Evolutionary conservation across 2,113 vertebrate species (phyloP), one percentile per base, ranked within the genome.

Genomic region (Oriolus oriolus): DNA sequence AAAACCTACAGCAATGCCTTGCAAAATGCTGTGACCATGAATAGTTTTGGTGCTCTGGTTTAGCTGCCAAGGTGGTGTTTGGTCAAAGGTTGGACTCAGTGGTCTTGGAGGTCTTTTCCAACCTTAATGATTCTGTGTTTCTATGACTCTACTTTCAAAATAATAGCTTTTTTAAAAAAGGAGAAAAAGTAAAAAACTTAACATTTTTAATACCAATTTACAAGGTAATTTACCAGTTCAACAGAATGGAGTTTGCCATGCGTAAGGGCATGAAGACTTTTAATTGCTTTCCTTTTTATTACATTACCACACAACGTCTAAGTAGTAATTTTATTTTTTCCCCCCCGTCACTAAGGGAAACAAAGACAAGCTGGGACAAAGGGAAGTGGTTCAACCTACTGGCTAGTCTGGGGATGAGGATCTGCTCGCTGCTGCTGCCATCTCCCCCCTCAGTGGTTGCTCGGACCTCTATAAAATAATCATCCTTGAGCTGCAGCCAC

Each of bases 391-490:
- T 85, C 4, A 28, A 97, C 98, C 53, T 96, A 98, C 98, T 97
- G 21, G 97, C 99, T 70, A 99, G 97, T 75, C 98, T 98, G 89
- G 99, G 99, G 65, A 99, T 99, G 96, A 99, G 98, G 97, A 99
- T 99, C 95, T 98, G 98, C 56, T 99, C 98, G 4, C 99, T 99
- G 91, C 98, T 99, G 45, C 97, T 97, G 10, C 99, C 99, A 35
- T 99, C 98, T 2, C 99, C 99, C 0, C 99, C 99, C 10, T 98
- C 98, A 0, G 98, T 99, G 33, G 98, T 95, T 30, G 98, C 98
- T 91, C 98, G 98, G 41, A 99, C 98, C 97, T 99, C 98, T 60
- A 99, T 98, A 9, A 99, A 87, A 93, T 99, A 99, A 92, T 99
- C 99, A 75, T 99, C 98, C 4, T 97, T 97, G 28, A 97, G 44